phyloP scores from a whole-genome alignment of 2,888 invertebrate species.

The Cyclophora punctaria region DNA sequence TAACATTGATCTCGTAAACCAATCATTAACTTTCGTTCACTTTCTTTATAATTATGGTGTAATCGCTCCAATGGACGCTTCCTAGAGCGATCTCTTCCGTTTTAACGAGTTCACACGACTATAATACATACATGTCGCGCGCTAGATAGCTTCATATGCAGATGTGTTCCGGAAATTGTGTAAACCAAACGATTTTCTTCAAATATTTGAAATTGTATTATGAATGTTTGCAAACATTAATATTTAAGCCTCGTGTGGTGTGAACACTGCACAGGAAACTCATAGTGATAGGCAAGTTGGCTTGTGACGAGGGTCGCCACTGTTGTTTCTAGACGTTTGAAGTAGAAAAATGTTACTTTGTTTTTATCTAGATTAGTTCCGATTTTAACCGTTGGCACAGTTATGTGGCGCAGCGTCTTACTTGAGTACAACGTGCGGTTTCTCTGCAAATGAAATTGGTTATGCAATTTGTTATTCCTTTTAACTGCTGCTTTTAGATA shows the following conservation, averaged over 20 bases:
- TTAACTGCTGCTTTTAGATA: conserved; percentile 1
- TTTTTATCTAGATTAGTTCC: too few relatives aligned
- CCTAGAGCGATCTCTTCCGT: conserved; percentile 17
- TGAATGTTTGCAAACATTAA: conserved; percentile 18
- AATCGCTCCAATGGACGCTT: conserved; percentile 25
- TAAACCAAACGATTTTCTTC: conserved; percentile 24
- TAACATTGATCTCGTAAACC: conserved; percentile 21
- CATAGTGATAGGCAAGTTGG: background rate
- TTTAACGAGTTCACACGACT: conserved; percentile 22
- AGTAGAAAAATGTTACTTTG: too few relatives aligned
- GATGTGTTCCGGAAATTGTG: conserved; percentile 25
- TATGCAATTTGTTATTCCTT: conserved; percentile 20
- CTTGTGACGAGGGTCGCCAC: too few relatives aligned
- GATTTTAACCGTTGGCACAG: too few relatives aligned
- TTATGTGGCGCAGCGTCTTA: background rate
- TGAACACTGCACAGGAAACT: conserved; percentile 11
- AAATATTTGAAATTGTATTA: conserved; percentile 19
- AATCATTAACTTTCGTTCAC: conserved; percentile 34
- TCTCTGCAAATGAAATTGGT: conserved; percentile 21
- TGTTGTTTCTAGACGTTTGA: too few relatives aligned
- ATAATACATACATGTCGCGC: conserved; percentile 18
- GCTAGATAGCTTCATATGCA: conserved; percentile 7
- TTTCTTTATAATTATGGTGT: conserved; percentile 33
- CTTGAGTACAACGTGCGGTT: conserved; percentile 11
- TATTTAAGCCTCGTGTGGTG: conserved; percentile 3